Evolutionary conservation across 2,797 vertebrate species (phyloP).

Genomic region (Sebastes glaucus): DNA sequence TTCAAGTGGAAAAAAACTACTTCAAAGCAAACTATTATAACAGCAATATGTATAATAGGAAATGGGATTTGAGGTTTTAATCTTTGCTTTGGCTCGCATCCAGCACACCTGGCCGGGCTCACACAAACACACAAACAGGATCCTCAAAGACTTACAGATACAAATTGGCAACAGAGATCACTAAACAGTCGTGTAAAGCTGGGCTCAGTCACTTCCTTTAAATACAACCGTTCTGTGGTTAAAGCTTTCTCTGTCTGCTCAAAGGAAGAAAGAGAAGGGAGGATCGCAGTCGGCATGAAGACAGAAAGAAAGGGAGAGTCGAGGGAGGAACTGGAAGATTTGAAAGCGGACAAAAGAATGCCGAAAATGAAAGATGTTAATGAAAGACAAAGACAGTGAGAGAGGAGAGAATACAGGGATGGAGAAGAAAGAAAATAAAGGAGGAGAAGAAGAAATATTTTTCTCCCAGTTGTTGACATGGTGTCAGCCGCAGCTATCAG

Average conservation of each 20-base stretch:
- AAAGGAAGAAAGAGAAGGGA: conserved; percentile 70
- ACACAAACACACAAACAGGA: conserved; percentile 79
- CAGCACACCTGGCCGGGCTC: conserved; percentile 78
- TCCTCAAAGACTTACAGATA: conserved; percentile 74
- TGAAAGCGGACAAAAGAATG: conserved; percentile 68
- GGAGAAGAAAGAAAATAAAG: conserved; percentile 21
- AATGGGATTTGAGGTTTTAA: conserved; percentile 74
- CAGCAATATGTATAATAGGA: conserved; percentile 71
- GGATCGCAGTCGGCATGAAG: conserved; percentile 50
- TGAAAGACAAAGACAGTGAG: conserved; percentile 54
- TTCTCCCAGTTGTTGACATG: conserved; percentile 60
- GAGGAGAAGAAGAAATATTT: conserved; percentile 30
- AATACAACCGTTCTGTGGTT: conserved; percentile 66
- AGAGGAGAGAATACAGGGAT: conserved; percentile 22
- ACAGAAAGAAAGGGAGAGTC: conserved; percentile 47
- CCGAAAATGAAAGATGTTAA: conserved; percentile 63
- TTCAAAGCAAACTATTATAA: conserved; percentile 70
- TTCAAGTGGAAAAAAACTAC: conserved; percentile 47
- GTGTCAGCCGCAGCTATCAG: conserved; percentile 75
- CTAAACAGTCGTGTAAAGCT: conserved; percentile 71
- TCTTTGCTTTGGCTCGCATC: conserved; percentile 56
- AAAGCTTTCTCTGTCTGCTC: conserved; percentile 59
- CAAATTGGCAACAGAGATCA: conserved; percentile 76
- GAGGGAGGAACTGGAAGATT: conserved; percentile 64
- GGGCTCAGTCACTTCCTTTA: conserved; percentile 73